Evolutionary conservation across 2,797 vertebrate species (phyloP).

Genomic region (Aulostomus chinensis): DNA sequence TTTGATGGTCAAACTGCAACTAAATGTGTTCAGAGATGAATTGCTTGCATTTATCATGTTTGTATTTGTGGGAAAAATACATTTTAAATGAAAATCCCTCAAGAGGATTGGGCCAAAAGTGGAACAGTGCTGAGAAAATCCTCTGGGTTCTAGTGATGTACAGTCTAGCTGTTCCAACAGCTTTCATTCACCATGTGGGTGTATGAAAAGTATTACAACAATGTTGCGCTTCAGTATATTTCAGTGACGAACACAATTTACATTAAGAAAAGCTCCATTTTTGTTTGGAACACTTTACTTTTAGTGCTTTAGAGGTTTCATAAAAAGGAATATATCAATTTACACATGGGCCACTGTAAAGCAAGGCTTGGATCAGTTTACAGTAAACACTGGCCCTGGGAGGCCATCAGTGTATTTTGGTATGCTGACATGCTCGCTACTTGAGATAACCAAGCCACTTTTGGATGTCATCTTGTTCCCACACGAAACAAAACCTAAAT

Average conservation of each 20-base stretch:
- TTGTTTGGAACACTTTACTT: background rate
- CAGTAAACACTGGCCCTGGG: constrained; percentile 2
- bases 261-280: background rate
- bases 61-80: constrained; percentile 6
- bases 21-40: background rate
- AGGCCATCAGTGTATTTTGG: constrained; percentile 10
- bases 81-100: constrained; percentile 4
- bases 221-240: background rate
- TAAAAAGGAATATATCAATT: no score
- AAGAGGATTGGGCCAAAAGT: constrained; percentile 22
- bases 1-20: background rate
- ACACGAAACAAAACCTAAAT: background rate
- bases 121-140: constrained; percentile 33
- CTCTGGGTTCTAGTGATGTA: constrained; percentile 11
- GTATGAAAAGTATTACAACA: background rate
- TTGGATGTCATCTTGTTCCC: background rate
- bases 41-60: background rate
- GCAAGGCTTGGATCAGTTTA: no score
- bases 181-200: constrained; percentile 1
- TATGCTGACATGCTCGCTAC: background rate
- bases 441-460: background rate
- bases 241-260: background rate
- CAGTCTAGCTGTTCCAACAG: constrained; percentile 1
- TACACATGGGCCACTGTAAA: no score
- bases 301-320: no score